phyloP scores from a whole-genome alignment of 2,113 vertebrate species.

The Hiodon tergisus region DNA sequence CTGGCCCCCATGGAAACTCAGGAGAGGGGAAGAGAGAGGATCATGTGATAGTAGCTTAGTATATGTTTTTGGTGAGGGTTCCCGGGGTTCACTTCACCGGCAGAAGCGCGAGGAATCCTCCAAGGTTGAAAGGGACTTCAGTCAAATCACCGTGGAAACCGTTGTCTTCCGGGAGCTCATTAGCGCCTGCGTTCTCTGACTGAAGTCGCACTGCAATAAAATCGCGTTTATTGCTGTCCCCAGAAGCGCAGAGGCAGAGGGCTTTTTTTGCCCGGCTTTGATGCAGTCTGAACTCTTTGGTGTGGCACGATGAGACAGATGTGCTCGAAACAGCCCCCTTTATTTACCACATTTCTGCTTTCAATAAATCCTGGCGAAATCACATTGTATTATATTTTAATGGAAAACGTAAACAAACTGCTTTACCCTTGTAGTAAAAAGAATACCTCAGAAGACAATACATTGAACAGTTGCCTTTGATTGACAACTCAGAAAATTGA shows the following conservation, averaged over 20 bases:
- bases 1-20: background rate
- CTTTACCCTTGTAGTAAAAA: background rate
- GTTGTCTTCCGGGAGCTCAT: slow-evolving; percentile 11
- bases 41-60: background rate
- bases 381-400: slow-evolving; percentile 4
- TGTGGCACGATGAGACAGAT: too few species aligned
- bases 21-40: background rate
- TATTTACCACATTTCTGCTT: too few species aligned
- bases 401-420: background rate
- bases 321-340: too few species aligned
- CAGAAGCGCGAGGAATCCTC: background rate
- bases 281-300: too few species aligned
- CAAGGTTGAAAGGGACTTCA: background rate
- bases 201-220: background rate
- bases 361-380: background rate
- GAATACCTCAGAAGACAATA: background rate
- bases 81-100: too few species aligned
- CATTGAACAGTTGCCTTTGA: background rate
- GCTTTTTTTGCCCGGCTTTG: too few species aligned
- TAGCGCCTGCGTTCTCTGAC: background rate
- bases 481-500: background rate
- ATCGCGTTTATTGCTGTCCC: too few species aligned
- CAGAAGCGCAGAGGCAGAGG: too few species aligned
- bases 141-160: slow-evolving; percentile 9
- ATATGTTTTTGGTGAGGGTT: background rate